Evolutionary conservation across 2,797 vertebrate genomes (phyloP).

Genomic region (Amniataba percoides): DNA sequence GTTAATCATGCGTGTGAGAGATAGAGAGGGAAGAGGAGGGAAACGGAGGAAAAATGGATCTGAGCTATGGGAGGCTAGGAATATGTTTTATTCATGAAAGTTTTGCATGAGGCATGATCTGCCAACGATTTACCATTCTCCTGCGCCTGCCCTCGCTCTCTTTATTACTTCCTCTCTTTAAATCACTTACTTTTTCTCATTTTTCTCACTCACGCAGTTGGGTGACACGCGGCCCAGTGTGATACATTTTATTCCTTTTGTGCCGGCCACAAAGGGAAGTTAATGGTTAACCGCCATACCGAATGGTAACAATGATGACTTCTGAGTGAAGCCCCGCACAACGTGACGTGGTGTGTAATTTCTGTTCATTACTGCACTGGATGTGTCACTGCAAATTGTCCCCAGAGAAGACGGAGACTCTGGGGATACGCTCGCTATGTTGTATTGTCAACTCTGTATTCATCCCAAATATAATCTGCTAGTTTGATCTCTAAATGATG

Average conservation of each 20-base stretch:
- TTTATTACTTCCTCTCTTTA: conserved; percentile 78
- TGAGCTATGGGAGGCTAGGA: conserved; percentile 76
- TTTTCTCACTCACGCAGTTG: conserved; percentile 62
- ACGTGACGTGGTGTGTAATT: conserved; percentile 40
- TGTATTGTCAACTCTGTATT: conserved; percentile 38
- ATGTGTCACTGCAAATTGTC: conserved; percentile 44
- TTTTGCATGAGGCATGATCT: conserved; percentile 86
- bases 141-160: conserved; percentile 66
- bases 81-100: conserved; percentile 87
- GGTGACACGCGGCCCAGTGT: conserved; percentile 49
- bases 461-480: conserved; percentile 38
- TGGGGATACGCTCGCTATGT: conserved; percentile 3
- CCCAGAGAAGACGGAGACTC: conserved; percentile 30
- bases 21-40: conserved; percentile 74
- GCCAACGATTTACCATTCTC: conserved; percentile 80
- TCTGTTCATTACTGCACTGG: conserved; percentile 39
- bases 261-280: conserved; percentile 58
- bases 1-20: conserved; percentile 83
- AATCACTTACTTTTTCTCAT: conserved; percentile 78
- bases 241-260: conserved; percentile 67
- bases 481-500: conserved; percentile 40
- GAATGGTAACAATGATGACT: conserved; percentile 31
- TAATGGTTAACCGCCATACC: conserved; percentile 55
- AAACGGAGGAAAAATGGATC: conserved; percentile 79
- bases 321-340: conserved; percentile 38